Evolutionary conservation across 1,140 invertebrate species (phyloP).

Genomic region (Whitmania pigra): DNA sequence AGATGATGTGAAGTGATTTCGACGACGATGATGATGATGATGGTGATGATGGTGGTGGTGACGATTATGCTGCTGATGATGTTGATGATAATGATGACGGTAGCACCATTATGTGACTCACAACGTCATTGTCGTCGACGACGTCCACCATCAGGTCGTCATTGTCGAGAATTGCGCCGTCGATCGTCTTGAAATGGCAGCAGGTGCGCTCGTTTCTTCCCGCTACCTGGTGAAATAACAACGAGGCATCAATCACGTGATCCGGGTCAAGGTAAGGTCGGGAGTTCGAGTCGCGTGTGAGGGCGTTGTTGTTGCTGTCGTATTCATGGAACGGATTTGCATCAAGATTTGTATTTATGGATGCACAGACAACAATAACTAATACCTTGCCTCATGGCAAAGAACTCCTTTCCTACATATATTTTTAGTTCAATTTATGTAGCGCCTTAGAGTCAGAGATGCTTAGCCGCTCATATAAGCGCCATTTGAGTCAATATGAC

Average conservation of each 20-base stretch:
- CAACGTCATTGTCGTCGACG: neutral
- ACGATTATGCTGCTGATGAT: neutral
- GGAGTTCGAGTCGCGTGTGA: neutral
- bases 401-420: too few relatives aligned
- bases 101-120: neutral
- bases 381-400: too few relatives aligned
- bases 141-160: slow-evolving; percentile 4
- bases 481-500: too few relatives aligned
- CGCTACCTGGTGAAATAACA: too few relatives aligned
- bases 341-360: neutral
- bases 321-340: neutral
- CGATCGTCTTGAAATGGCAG: neutral
- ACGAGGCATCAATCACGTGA: neutral
- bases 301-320: neutral
- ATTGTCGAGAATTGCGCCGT: slow-evolving; percentile 5
- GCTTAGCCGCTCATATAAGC: too few relatives aligned
- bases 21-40: neutral
- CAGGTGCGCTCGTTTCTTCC: too few relatives aligned
- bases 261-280: neutral
- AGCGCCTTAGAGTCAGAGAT: too few relatives aligned
- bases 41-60: neutral
- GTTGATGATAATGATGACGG: neutral
- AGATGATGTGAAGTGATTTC: neutral
- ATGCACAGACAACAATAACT: too few relatives aligned
- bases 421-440: too few relatives aligned